phyloP scores from a whole-genome alignment of 2,113 vertebrate genomes.

The Xiphias gladius region DNA sequence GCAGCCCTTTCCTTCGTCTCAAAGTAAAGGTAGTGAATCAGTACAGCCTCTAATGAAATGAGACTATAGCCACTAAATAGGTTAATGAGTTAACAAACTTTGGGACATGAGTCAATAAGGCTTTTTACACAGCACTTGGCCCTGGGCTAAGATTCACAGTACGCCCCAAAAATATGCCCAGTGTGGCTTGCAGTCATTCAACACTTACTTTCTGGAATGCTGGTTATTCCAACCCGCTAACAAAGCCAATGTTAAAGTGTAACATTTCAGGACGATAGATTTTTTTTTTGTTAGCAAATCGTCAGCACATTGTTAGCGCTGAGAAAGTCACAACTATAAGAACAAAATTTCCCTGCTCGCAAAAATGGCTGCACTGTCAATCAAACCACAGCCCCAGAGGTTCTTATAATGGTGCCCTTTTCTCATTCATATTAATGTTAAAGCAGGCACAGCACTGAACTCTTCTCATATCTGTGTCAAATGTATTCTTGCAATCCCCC shows the following conservation, averaged over 20 bases:
- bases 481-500: background rate
- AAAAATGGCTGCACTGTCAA: background rate
- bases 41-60: constrained; percentile 18
- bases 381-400: background rate
- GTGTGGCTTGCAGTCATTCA: background rate
- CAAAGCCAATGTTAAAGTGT: background rate
- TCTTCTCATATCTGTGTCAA: constrained; percentile 10
- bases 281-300: too few relatives aligned
- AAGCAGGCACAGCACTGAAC: background rate
- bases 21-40: background rate
- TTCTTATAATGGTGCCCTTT: background rate
- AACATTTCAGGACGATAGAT: background rate
- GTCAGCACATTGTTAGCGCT: background rate
- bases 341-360: background rate
- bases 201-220: accelerated
- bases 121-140: constrained; percentile 14
- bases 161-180: background rate
- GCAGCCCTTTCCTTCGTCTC: background rate
- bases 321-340: background rate
- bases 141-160: constrained; percentile 14
- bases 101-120: constrained; percentile 25
- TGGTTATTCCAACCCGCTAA: background rate
- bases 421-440: background rate
- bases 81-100: constrained; percentile 43
- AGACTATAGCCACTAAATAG: constrained; percentile 24